Conservation (phyloP, 2,113 vertebrate genomes). For the Nyctibius bracteatus region DNA sequence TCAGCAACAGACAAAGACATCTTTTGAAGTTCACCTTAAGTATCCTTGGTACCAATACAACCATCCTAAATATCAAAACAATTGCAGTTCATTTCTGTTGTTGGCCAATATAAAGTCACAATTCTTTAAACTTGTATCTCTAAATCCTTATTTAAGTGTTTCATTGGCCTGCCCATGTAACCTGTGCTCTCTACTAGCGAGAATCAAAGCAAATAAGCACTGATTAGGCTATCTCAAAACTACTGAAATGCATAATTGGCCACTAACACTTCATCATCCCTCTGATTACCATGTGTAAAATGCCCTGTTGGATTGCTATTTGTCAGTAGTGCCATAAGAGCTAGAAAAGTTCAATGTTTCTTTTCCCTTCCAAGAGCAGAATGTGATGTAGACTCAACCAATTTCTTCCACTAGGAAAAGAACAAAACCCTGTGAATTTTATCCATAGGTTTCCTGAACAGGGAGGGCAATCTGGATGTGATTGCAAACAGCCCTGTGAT, state of each 20-base stretch:
- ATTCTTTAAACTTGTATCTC: not conserved
- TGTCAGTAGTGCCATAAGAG: not conserved
- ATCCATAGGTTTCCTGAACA: not conserved
- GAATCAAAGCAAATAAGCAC: not conserved
- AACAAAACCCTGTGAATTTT: not conserved
- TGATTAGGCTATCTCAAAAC: not conserved
- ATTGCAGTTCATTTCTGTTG: not conserved
- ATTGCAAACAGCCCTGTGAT: not conserved
- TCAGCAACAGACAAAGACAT: not conserved
- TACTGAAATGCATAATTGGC: not conserved
- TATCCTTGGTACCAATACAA: not conserved
- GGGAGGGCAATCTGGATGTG: not conserved
- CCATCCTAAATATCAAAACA: not conserved
- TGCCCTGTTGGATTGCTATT: not conserved
- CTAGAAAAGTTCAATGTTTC: not conserved
- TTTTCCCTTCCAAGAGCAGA: not conserved
- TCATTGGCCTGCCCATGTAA: not conserved
- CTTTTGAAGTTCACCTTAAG: conserved; percentile 6
- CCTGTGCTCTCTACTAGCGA: not conserved
- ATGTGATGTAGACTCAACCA: not conserved
- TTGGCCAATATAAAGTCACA: not conserved
- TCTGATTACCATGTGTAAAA: not conserved
- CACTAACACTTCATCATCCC: not conserved
- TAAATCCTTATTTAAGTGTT: not conserved
- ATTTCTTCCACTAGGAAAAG: not conserved